Evolutionary conservation across 2,888 invertebrate genomes (phyloP), one percentile per base, ranked within the genome.

Genomic region (Sussaba pulchella): DNA sequence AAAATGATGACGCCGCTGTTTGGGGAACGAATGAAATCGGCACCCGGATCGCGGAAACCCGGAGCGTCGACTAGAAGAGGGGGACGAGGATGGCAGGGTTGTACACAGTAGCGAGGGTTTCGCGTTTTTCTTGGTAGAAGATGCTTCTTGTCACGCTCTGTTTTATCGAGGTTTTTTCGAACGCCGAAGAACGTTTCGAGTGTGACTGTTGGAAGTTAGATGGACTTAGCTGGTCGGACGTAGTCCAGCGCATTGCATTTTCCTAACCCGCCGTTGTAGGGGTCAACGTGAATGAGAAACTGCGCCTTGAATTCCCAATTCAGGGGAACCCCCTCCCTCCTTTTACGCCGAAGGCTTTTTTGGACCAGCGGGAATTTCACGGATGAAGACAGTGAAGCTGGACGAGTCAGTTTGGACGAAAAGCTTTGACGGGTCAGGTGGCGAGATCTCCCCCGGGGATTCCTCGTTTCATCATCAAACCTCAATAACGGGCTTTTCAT

Each of bases 1-100:
- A 92, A 92, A 92, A 92, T 91, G 92, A 91, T 91, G 91, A 92
- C 91, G 91, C 86, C 87, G 90, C 89, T n/a, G 85, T 83, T 89
- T 88, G 88, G 87, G 89, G 89, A 89, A 89, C 89, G 89, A 91
- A 91, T 91, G 89, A 89, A 91, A 91, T 91, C 90, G 90, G 89
- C 86, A 85, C 82, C 69, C 69, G 83, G 72, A 67, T 70, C 41
- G 47, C 12, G 17, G 41, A 59, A 45, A 36, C 31, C 50, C 59
- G 41, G 41, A 39, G 54, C 14, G 73, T 57, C 78, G 82, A n/a
- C 64, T 63, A 31, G 5, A 72, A 66, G 54, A 76, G 78, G 78
- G 77, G 75, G 74, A 61, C 67, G 61, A 70, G 54, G 54, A 39
- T 66, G 26, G 54, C n/a, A n/a, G 54, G 69, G 47, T 14, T 50